These are phyloP conservation scores for Heliconius nattereri DNA, from an alignment of 1,140 invertebrate species.

Conservation along the genomic window DNA sequence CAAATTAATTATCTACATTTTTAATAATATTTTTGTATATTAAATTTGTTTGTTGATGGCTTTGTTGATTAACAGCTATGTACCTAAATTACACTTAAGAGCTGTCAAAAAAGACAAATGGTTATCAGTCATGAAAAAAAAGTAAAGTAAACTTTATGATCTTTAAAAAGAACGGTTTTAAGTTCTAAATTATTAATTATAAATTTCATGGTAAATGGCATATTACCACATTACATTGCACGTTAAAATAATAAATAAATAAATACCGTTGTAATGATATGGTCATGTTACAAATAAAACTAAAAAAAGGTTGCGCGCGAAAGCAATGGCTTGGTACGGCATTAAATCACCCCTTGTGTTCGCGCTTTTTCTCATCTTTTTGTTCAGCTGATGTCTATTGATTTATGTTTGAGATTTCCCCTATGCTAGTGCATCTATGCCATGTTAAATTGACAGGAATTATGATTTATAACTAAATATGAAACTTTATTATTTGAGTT, in stretches of 20 bases:
- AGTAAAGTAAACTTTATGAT: background rate
- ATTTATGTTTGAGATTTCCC: conserved; percentile 18
- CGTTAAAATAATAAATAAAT: background rate
- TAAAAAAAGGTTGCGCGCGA: conserved; percentile 12
- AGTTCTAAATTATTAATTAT: background rate
- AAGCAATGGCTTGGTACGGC: background rate
- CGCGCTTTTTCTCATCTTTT: conserved; percentile 36
- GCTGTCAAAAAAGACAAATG: conserved; percentile 9
- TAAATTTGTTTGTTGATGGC: too few relatives aligned
- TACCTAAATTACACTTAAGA: background rate
- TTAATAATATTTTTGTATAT: background rate
- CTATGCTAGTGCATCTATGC: conserved; percentile 3
- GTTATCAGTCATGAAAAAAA: background rate
- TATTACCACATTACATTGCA: too few relatives aligned
- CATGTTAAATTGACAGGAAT: conserved; percentile 7
- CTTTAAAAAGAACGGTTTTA: background rate
- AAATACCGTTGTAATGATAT: background rate
- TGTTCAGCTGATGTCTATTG: conserved; percentile 27
- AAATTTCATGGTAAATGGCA: background rate
- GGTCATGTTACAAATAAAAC: conserved; percentile 1
- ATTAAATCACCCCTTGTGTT: conserved; percentile 24
- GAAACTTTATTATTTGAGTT: background rate
- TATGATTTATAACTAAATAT: background rate
- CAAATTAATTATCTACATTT: background rate
- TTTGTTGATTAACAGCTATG: too few relatives aligned